Evolutionary conservation across 2,113 vertebrate species (phyloP), one percentile per base, ranked within the genome.

Genomic region (Hippocampus comes): DNA sequence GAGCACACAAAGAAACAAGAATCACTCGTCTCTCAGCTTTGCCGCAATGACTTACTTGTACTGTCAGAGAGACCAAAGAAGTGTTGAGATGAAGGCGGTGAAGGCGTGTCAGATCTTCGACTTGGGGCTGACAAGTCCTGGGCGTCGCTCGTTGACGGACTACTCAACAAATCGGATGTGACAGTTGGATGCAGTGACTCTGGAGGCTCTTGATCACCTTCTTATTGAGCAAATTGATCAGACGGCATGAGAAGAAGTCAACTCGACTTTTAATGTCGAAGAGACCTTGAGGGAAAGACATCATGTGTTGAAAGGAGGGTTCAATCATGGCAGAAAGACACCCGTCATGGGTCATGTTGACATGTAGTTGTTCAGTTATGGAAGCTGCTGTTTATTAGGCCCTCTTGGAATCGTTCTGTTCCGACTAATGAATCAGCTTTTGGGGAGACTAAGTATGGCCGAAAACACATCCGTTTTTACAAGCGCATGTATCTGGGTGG

Each of bases 171-270:
- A 72, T 74, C 12, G 51, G 73, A 79, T 75, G 78, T 73, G 78
- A 78, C 78, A 67, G 71, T 82, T 73, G 77, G 80, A 48, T 65
- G 77, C 74, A 53, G 68, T 70, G n/a, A 14, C 41, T n/a, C 21
- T 73, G 76, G 87, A 80, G 87, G 87, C 76, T 41, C 69, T 65
- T 80, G 76, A 85, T 86, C 86, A 84, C 82, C 67, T 87, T 88
- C 87, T 86, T 83, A 89, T 90, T 87, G 68, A 68, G 68, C 77
- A 88, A 86, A 89, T 65, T 48, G 74, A 80, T 81, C 68, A 56
- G 77, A 70, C 65, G 63, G 51, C 72, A 66, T 51, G 15, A 55
- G 77, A 53, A 51, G 56, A 38, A 51, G 61, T 21, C 20, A 7
- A n/a, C 56, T 59, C 0, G 56, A 27, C 25, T 59, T 20, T 9